Base-by-base conservation (phyloP, 1,140 invertebrate species). In the Cheumatopsyche charites region DNA sequence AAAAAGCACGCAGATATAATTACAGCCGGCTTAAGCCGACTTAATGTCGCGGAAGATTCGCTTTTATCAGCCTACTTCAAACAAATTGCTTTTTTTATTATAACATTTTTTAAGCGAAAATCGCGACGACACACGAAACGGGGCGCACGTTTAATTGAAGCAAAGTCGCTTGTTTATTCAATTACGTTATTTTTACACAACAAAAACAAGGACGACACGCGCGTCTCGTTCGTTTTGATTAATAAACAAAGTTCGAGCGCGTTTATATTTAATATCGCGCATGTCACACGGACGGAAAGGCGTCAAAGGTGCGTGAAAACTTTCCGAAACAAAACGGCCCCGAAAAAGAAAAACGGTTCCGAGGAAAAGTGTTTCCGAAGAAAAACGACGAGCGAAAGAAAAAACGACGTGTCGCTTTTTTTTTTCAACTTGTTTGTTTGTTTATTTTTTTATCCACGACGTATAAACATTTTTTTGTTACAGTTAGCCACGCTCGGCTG, bases 401-500 rank as follows among this genome's bases (percentile, higher is more conserved):
- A 36, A 9, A 36, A 3, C 29, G 29, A 36, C 29, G 9, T 36
- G 29, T 36, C 29, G 47, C 17, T 55, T 55, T 25, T 3, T 58
- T 25, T 25, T 25, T 26, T 25, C 7, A 3, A 23, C 1, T 36
- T 58, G 55, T 58, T 52, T 58, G 21, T 58, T 58, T 26, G 6
- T 58, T 23, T 58, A 11, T 42, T 19, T 29, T 62, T n/a, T 12
- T 62, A 15, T 62, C 29, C 29, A 2, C 29, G 15, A 63, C 62
- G 36, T 43, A 66, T 47, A 47, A 66, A 41, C 45, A 66, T 68
- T 68, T 68, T 52, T 68, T 66, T 68, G 66, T 68, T 68, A 47
- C 66, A 68, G 66, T 55, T 68, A 29, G 45, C 45, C 66, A 42
- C 42, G 66, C 36, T 55, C 26, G 41, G 21, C 15, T 55, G 49